Evolutionary conservation across 2,888 invertebrate species (phyloP).

Genomic region (Neoascia interrupta): DNA sequence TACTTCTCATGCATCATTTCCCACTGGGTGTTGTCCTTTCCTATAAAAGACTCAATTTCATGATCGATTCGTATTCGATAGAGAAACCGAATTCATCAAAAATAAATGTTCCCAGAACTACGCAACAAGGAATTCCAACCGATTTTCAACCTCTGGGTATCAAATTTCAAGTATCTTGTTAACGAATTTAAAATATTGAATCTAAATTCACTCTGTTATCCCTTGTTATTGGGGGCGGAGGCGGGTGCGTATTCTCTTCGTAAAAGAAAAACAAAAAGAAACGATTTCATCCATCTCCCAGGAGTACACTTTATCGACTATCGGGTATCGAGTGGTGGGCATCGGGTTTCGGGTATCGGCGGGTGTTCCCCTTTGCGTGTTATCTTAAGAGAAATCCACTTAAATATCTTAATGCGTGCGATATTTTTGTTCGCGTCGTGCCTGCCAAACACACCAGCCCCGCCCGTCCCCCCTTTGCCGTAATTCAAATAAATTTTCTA

Average conservation of each 20-base stretch:
- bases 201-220: conserved; percentile 5
- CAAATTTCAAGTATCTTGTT: conserved; percentile 27
- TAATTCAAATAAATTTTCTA: conserved; percentile 25
- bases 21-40: not conserved
- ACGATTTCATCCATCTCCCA: not conserved
- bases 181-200: conserved; percentile 23
- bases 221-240: no score
- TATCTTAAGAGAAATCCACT: conserved; percentile 30
- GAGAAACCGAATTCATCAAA: conserved; percentile 3
- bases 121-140: conserved; percentile 7
- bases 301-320: not conserved
- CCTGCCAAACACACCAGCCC: not conserved
- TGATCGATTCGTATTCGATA: not conserved
- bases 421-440: not conserved
- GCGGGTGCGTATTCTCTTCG: no score
- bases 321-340: not conserved
- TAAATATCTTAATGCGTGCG: conserved; percentile 34
- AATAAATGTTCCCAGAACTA: not conserved
- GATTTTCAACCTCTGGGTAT: not conserved
- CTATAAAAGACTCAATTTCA: not conserved
- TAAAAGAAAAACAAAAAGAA: no score
- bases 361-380: conserved; percentile 6
- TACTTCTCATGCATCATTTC: conserved; percentile 12
- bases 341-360: not conserved
- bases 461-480: not conserved